Percentiles rank a stretch among this genome's conserved stretches.
Evolutionary conservation across 2,888 invertebrate genomes (phyloP).

Genomic region (Isotomurus palustris): DNA sequence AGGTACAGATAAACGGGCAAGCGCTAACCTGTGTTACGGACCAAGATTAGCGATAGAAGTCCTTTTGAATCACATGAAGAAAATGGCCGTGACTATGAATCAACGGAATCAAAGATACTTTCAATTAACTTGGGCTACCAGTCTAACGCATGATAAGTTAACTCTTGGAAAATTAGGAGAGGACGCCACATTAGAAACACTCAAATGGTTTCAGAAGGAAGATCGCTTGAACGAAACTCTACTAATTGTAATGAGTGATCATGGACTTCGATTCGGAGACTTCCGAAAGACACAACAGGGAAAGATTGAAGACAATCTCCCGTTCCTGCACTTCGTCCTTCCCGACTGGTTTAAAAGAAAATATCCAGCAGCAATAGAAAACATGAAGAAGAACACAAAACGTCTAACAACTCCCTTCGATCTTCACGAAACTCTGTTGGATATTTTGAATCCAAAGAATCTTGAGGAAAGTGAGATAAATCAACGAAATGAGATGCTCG

Average conservation of each 20-base stretch:
- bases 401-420: conserved; percentile 37
- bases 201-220: conserved; percentile 56
- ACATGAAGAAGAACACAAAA: conserved; percentile 20
- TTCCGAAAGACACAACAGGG: conserved; percentile 75
- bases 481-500: not conserved
- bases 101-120: conserved; percentile 59
- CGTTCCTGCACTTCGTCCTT: conserved; percentile 68
- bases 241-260: conserved; percentile 74
- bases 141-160: conserved; percentile 77
- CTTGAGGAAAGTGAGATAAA: not conserved
- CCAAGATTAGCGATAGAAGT: conserved; percentile 64
- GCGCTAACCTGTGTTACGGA: conserved; percentile 60
- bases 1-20: conserved; percentile 61
- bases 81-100: conserved; percentile 59
- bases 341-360: conserved; percentile 66
- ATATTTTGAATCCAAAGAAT: conserved; percentile 18
- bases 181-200: conserved; percentile 57
- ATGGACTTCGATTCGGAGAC: conserved; percentile 81
- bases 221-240: conserved; percentile 63
- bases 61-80: conserved; percentile 65
- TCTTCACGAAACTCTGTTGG: conserved; percentile 37
- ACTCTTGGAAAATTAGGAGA: conserved; percentile 74
- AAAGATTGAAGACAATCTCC: conserved; percentile 76
- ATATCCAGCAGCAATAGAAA: conserved; percentile 53
- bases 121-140: conserved; percentile 78